phyloP scores from a whole-genome alignment of 2,797 vertebrate species.

The Hypotaenidia philippensis region DNA sequence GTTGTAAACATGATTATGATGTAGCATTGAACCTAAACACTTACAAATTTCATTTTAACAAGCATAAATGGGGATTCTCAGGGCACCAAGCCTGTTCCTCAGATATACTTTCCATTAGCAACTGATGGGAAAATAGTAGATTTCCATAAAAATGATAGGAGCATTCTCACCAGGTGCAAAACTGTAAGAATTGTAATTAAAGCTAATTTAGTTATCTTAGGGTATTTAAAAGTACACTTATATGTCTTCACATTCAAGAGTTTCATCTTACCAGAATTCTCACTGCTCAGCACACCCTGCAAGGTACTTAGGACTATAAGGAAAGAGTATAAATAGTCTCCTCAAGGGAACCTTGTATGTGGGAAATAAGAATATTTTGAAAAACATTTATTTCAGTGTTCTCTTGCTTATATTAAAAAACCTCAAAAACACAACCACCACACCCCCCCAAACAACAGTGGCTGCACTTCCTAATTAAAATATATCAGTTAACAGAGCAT shows the following conservation, averaged over 20 bases:
- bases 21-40: background rate
- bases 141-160: background rate
- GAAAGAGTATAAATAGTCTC: slow-evolving; percentile 5
- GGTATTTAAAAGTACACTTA: slow-evolving; percentile 7
- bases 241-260: slow-evolving; percentile 23
- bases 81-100: background rate
- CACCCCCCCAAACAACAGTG: background rate
- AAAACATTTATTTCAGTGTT: slow-evolving; percentile 18
- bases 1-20: background rate
- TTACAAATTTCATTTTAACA: slow-evolving; percentile 1
- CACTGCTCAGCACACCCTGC: slow-evolving; percentile 12
- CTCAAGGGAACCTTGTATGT: slow-evolving; percentile 2
- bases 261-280: slow-evolving; percentile 43
- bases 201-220: slow-evolving; percentile 3
- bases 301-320: slow-evolving; percentile 37
- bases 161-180: background rate
- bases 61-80: background rate
- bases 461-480: background rate
- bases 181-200: background rate
- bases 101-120: slow-evolving; percentile 30
- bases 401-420: background rate
- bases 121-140: background rate
- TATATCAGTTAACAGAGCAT: background rate
- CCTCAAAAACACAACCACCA: too few relatives aligned
- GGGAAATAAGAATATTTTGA: slow-evolving; percentile 4